Percentiles rank a stretch among this genome's conserved stretches.
These are phyloP conservation scores for Adelosebastes latens DNA, from an alignment of 2,797 vertebrate genomes.

Conservation along the genomic window DNA sequence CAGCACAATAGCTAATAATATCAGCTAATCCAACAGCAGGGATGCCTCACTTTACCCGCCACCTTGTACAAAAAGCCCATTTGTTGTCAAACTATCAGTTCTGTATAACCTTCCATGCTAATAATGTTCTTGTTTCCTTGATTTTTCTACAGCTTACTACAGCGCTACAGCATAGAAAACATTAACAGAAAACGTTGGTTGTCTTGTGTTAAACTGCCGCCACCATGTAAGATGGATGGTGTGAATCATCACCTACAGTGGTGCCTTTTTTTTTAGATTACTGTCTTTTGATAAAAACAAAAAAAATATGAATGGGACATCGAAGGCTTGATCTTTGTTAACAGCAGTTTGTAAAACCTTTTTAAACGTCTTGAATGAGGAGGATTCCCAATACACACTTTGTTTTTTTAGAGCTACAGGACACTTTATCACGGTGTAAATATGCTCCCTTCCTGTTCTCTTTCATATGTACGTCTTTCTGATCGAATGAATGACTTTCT, in stretches of 20 bases:
- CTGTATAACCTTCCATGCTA: conserved; percentile 52
- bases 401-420: conserved; percentile 74
- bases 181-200: conserved; percentile 58
- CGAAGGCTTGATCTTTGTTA: conserved; percentile 63
- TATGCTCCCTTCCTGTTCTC: conserved; percentile 71
- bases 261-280: conserved; percentile 77
- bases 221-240: conserved; percentile 61
- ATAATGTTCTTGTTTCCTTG: conserved; percentile 51
- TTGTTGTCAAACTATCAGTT: conserved; percentile 46
- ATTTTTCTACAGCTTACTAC: conserved; percentile 62
- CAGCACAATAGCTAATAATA: conserved; percentile 50
- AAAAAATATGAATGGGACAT: conserved; percentile 54
- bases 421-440: conserved; percentile 71
- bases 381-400: conserved; percentile 57
- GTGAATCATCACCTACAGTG: conserved; percentile 75
- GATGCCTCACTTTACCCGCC: conserved; percentile 50
- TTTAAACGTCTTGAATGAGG: conserved; percentile 68
- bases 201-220: conserved; percentile 65
- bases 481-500: conserved; percentile 66
- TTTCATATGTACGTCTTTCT: conserved; percentile 71
- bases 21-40: conserved; percentile 63
- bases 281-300: conserved; percentile 71
- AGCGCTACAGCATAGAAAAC: conserved; percentile 49
- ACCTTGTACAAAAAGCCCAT: conserved; percentile 61
- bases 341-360: conserved; percentile 72